phyloP scores from a whole-genome alignment of 2,888 invertebrate species.

The Rambutsinella grinnellia region DNA sequence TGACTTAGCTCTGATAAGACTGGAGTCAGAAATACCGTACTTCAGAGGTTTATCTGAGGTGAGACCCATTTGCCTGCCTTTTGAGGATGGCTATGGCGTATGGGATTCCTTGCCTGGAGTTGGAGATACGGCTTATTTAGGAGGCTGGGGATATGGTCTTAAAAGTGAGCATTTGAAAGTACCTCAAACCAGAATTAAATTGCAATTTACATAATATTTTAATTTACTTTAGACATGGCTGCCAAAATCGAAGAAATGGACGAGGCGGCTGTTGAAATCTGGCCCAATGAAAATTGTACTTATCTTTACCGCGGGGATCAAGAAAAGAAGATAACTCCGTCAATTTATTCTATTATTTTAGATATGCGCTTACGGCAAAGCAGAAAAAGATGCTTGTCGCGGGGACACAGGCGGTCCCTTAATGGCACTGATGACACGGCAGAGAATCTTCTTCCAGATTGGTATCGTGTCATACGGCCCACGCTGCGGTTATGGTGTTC shows the following conservation, averaged over 20 bases:
- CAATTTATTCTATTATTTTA: slow-evolving; percentile 9
- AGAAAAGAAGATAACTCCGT: slow-evolving; percentile 25
- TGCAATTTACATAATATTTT: too few relatives aligned
- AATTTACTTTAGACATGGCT: too few relatives aligned
- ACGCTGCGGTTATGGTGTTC: slow-evolving; percentile 52
- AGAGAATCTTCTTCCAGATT: slow-evolving; percentile 57
- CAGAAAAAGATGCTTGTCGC: slow-evolving; percentile 38
- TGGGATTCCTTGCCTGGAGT: slow-evolving; percentile 53
- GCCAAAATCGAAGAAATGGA: slow-evolving; percentile 43
- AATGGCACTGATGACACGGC: slow-evolving; percentile 48
- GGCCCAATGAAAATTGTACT: slow-evolving; percentile 55
- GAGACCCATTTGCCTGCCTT: slow-evolving; percentile 60
- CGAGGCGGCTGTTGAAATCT: slow-evolving; percentile 48
- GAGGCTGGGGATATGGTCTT: slow-evolving; percentile 56
- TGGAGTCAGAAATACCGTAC: slow-evolving; percentile 26
- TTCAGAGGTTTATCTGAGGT: slow-evolving; percentile 47
- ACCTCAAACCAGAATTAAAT: too few relatives aligned
- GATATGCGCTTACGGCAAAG: slow-evolving; percentile 52
- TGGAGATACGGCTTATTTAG: slow-evolving; percentile 49
- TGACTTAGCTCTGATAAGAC: slow-evolving; percentile 62
- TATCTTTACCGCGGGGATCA: slow-evolving; percentile 39
- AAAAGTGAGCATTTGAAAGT: slow-evolving; percentile 26
- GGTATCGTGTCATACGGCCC: slow-evolving; percentile 61
- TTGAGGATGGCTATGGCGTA: slow-evolving; percentile 56
- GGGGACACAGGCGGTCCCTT: slow-evolving; percentile 59